Evolutionary conservation across 2,113 vertebrate genomes (phyloP).

Genomic region (Dicaeum eximium): DNA sequence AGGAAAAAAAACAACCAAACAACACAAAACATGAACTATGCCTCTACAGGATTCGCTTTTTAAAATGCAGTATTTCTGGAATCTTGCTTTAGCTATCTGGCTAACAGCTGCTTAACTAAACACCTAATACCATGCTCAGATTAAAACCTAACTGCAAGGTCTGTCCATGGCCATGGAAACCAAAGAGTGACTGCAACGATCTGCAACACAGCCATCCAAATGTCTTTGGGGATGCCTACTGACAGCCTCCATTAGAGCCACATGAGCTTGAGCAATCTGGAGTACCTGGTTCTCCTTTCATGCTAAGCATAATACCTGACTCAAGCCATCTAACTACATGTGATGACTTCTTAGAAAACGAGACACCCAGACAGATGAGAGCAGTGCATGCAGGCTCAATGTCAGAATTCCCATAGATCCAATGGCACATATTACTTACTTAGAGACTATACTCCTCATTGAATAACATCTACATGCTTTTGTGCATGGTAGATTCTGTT

Average conservation of each 20-base stretch:
- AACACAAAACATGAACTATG: background rate
- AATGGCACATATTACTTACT: background rate
- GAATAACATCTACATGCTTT: conserved; percentile 9
- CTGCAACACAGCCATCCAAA: background rate
- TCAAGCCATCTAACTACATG: background rate
- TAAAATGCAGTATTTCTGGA: background rate
- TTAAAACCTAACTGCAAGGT: background rate
- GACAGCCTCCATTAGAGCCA: background rate
- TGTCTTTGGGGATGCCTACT: background rate
- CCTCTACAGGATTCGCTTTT: background rate
- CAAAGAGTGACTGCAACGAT: background rate
- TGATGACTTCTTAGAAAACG: conserved; percentile 10
- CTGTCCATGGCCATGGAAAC: background rate
- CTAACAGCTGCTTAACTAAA: background rate
- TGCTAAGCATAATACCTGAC: background rate
- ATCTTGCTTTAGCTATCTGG: background rate
- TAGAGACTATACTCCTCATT: background rate
- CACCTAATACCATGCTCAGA: background rate
- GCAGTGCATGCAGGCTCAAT: background rate
- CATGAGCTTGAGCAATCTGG: background rate
- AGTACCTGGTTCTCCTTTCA: conserved; percentile 24
- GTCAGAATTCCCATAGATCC: background rate
- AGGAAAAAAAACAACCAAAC: too few species aligned
- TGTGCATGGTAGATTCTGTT: background rate
- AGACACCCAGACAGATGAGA: background rate